Percentiles rank a stretch among this genome's conserved stretches.
phyloP scores from a whole-genome alignment of 2,113 vertebrate genomes.

The Solenodon paradoxus region DNA sequence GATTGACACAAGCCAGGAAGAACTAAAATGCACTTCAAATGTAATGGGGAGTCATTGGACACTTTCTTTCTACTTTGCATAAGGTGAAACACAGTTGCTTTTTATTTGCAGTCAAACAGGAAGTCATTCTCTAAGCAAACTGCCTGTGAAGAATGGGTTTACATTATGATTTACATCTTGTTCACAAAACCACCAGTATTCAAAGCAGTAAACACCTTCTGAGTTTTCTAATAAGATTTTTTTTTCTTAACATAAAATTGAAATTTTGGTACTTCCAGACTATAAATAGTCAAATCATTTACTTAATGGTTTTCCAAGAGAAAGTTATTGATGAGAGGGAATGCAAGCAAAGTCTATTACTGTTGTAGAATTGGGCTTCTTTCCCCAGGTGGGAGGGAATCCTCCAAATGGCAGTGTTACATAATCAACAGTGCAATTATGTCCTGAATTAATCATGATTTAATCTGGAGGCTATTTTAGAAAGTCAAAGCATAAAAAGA shows the following conservation, averaged over 20 bases:
- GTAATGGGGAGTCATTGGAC: not conserved
- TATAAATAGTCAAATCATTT: not conserved
- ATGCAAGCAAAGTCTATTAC: not conserved
- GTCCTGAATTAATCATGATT: not conserved
- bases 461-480: not conserved
- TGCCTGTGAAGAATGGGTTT: not conserved
- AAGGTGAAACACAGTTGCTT: not conserved
- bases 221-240: not conserved
- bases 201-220: not conserved
- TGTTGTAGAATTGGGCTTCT: not conserved
- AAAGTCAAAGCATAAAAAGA: not conserved
- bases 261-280: not conserved
- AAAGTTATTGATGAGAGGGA: not conserved
- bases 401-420: not conserved
- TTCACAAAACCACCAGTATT: not conserved
- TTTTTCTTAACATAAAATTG: not conserved
- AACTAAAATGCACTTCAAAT: not conserved
- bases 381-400: not conserved
- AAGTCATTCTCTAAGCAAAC: not conserved
- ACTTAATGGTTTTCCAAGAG: not conserved
- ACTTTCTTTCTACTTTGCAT: not conserved
- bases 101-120: constrained; percentile 15
- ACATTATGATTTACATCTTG: not conserved
- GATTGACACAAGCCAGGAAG: not conserved
- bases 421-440: not conserved